Evolutionary conservation across 2,888 invertebrate genomes (phyloP).

Genomic region (Drosophila picticornis): DNA sequence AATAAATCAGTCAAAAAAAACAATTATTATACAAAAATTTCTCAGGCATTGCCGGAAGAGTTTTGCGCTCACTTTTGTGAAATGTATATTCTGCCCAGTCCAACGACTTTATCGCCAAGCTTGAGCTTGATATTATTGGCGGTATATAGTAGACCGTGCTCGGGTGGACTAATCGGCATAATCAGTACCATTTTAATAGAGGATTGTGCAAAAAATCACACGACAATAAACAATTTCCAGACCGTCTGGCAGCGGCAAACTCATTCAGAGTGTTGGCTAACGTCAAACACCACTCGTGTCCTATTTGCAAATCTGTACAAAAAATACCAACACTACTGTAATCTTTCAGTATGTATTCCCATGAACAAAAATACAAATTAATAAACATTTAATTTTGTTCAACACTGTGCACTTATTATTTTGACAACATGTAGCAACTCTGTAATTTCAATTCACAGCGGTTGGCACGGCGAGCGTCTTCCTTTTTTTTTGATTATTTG

Average conservation of each 20-base stretch:
- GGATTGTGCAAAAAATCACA: constrained; percentile 44
- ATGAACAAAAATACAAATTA: background rate
- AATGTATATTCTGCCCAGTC: constrained; percentile 82
- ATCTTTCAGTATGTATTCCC: background rate
- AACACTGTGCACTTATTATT: constrained; percentile 29
- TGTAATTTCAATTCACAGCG: constrained; percentile 65
- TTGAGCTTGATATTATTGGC: constrained; percentile 82
- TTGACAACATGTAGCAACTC: constrained; percentile 43
- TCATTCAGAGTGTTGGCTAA: constrained; percentile 41
- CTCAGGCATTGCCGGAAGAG: constrained; percentile 9
- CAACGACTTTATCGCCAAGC: constrained; percentile 80
- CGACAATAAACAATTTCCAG: constrained; percentile 47
- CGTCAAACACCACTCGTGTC: background rate
- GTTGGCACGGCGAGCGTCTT: constrained; percentile 53
- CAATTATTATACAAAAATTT: constrained; percentile 5
- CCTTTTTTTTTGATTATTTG: background rate
- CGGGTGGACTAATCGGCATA: constrained; percentile 78
- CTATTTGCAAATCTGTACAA: background rate
- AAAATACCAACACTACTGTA: background rate
- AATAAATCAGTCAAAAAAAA: constrained; percentile 10
- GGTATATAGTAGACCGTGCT: constrained; percentile 82
- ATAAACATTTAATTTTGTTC: constrained; percentile 12
- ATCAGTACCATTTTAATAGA: constrained; percentile 83
- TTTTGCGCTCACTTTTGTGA: constrained; percentile 80
- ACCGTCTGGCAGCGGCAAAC: constrained; percentile 58